phyloP scores from a whole-genome alignment of 1,140 invertebrate species.

The Acromyrmex echinatior region DNA sequence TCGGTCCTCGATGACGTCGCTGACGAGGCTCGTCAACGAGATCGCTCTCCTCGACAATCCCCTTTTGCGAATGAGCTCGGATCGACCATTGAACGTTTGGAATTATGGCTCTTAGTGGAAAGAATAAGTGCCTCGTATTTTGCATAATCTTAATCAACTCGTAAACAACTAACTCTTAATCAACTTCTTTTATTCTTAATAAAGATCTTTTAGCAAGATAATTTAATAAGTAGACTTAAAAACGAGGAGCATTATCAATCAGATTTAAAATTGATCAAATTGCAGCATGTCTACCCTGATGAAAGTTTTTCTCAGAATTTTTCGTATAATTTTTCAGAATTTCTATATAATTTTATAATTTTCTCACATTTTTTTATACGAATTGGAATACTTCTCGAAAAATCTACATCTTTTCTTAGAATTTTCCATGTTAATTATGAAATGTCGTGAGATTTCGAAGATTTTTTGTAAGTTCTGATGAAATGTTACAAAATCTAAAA shows the following conservation, averaged over 20 bases:
- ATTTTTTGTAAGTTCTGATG: too few species aligned
- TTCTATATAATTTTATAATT: too few species aligned
- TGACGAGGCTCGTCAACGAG: constrained; percentile 56
- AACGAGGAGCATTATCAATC: not conserved
- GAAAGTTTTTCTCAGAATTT: too few species aligned
- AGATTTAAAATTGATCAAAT: not conserved
- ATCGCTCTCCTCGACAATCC: not conserved
- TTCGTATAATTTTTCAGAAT: too few species aligned
- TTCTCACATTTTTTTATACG: too few species aligned
- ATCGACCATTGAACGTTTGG: not conserved
- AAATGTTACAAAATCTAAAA: too few species aligned
- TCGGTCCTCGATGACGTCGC: constrained; percentile 45
- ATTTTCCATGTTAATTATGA: too few species aligned
- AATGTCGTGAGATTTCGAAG: too few species aligned
- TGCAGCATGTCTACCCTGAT: not conserved
- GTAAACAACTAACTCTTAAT: not conserved
- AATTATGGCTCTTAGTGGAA: not conserved
- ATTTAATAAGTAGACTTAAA: not conserved
- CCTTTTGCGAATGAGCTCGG: constrained; percentile 10
- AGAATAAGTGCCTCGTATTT: not conserved
- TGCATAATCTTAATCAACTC: not conserved
- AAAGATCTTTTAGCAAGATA: not conserved
- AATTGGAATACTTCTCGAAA: too few species aligned
- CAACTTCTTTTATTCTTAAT: not conserved
- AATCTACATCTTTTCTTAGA: too few species aligned